phyloP scores from a whole-genome alignment of 23 tunicate genomes.

The Styela plicata region DNA sequence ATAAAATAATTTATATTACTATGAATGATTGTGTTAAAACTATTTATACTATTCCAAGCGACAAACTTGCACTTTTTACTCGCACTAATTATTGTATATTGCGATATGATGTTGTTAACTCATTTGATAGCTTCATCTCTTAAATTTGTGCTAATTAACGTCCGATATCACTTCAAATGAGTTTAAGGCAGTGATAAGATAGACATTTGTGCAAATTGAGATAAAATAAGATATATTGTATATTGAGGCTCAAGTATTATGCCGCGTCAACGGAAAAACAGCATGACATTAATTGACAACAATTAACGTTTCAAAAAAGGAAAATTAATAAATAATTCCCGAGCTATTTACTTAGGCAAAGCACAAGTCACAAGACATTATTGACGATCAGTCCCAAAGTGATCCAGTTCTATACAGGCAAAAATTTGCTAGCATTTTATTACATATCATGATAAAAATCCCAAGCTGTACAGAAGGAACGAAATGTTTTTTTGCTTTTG shows the following conservation, averaged over 20 bases:
- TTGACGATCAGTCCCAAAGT: background rate
- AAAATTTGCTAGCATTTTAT: background rate
- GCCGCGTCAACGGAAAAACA: background rate
- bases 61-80: background rate
- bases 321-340: too few relatives aligned
- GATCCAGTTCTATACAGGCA: background rate
- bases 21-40: background rate
- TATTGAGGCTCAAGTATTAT: background rate
- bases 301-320: too few relatives aligned
- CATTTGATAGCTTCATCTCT: background rate
- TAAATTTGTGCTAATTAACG: background rate
- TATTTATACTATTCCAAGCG: background rate
- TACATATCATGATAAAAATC: too few relatives aligned
- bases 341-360: too few relatives aligned
- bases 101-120: background rate
- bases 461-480: too few relatives aligned
- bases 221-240: background rate
- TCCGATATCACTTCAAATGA: background rate
- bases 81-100: background rate
- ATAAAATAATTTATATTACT: background rate
- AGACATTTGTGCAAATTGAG: background rate
- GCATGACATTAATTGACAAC: background rate
- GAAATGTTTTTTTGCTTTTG: too few relatives aligned
- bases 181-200: background rate
- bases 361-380: background rate